Evolutionary conservation across 1,140 invertebrate genomes (phyloP).

Genomic region (Leptonema lineaticorne): DNA sequence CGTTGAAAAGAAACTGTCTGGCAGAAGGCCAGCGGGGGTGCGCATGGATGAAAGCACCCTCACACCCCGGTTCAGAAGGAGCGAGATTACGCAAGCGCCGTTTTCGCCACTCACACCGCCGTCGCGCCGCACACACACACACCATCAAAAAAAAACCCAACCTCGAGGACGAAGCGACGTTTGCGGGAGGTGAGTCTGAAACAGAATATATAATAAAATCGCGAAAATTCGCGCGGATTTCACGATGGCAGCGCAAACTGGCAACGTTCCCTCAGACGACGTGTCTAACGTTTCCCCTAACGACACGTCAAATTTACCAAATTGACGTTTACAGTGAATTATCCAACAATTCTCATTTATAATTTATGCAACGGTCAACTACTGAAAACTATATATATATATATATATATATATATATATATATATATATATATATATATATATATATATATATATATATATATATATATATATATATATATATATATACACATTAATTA

Average conservation of each 20-base stretch:
- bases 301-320: too few relatives aligned
- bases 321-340: too few relatives aligned
- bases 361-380: too few relatives aligned
- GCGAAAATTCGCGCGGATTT: constrained; percentile 22
- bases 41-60: constrained; percentile 6
- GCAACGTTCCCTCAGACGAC: background rate
- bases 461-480: too few relatives aligned
- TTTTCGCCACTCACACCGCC: background rate
- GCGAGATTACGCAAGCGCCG: constrained; percentile 28
- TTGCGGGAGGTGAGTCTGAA: background rate
- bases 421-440: too few relatives aligned
- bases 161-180: background rate
- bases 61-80: background rate
- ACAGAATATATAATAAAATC: constrained; percentile 27
- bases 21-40: constrained; percentile 26
- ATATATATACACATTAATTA: too few relatives aligned
- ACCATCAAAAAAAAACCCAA: too few relatives aligned
- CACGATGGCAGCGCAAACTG: constrained; percentile 10
- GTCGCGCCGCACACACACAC: constrained; percentile 1
- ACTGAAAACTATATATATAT: too few relatives aligned
- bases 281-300: constrained; percentile 1
- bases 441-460: too few relatives aligned
- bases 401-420: too few relatives aligned
- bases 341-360: too few relatives aligned
- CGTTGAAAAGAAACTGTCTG: constrained; percentile 36